Base-by-base conservation (phyloP, 1,140 invertebrate species). In the Drosophila fuyamai region DNA sequence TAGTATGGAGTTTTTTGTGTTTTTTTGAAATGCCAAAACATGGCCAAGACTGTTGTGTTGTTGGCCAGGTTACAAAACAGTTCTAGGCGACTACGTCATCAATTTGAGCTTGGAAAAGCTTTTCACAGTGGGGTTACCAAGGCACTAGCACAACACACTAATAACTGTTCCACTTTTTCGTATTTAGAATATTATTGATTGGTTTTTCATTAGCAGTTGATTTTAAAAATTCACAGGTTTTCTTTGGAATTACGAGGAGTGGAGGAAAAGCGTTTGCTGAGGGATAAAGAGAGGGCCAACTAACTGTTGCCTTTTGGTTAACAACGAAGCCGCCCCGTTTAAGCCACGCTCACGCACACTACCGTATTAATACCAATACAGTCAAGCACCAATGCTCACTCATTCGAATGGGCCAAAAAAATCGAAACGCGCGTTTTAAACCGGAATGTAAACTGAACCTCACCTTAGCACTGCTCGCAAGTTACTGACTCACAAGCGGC, bases 11-110 rank as follows among this genome's bases (percentile, higher is more conserved):
- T 68, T 75, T 72, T 54, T 35, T 48, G 67, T 48, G 67, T 71
- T 54, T 71, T 86, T 86, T 88, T 67, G 57, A 88, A 88, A 88
- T 83, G 83, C 83, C 83, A 88, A 89, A 88, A 73, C 83, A 76
- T 77, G 79, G 79, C 79, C 82, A 90, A 84, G 73, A 76, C 85
- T 38, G 44, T 16, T n/a, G 36, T 50, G 47, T 29, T 65, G 60
- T 59, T 73, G 53, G 56, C 76, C 76, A 79, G 61, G 85, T 89
- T 89, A 89, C 85, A 41, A 50, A 56, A 66, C 54, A 55, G 13
- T 68, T 68, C 55, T 66, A 7, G 46, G 41, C 66, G 74, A 89
- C 84, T 84, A 78, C 83, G 76, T 83, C 84, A 88, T 85, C 81
- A 86, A 82, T 77, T 48, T 14, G 47, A 67, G 66, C 50, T 70